phyloP scores from a whole-genome alignment of 2,113 vertebrate species.

The Mesitornis unicolor region DNA sequence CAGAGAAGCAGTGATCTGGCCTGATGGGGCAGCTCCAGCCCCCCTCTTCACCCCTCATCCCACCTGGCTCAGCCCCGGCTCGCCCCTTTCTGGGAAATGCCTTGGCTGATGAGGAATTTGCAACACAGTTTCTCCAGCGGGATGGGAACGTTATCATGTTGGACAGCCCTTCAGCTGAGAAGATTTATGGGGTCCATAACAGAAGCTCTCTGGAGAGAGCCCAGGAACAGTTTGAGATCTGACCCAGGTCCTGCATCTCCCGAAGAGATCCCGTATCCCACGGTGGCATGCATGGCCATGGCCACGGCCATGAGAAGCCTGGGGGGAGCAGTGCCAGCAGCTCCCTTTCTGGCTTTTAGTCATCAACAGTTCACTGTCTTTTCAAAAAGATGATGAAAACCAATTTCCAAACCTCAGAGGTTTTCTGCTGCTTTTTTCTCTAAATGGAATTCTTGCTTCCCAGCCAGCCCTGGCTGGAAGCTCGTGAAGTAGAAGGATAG shows the following conservation, averaged over 20 bases:
- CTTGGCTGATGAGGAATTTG: not conserved
- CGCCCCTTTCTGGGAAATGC: not conserved
- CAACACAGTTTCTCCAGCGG: not conserved
- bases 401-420: constrained; percentile 14
- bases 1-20: not conserved
- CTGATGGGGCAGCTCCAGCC: not conserved
- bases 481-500: not conserved
- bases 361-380: not conserved
- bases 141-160: not conserved
- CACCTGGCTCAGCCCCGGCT: not conserved
- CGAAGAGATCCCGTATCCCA: not conserved
- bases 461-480: not conserved
- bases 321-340: not conserved
- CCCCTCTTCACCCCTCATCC: accelerated
- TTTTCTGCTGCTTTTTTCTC: not conserved
- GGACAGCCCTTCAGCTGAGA: not conserved
- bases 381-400: not conserved
- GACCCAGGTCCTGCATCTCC: not conserved
- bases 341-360: constrained; percentile 7
- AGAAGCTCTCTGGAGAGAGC: not conserved
- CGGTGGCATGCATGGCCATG: accelerated
- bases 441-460: constrained; percentile 38
- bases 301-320: not conserved
- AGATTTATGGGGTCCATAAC: not conserved
- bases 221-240: not conserved